Conservation (phyloP, 2,797 vertebrate species). For the Limosa lapponica region DNA sequence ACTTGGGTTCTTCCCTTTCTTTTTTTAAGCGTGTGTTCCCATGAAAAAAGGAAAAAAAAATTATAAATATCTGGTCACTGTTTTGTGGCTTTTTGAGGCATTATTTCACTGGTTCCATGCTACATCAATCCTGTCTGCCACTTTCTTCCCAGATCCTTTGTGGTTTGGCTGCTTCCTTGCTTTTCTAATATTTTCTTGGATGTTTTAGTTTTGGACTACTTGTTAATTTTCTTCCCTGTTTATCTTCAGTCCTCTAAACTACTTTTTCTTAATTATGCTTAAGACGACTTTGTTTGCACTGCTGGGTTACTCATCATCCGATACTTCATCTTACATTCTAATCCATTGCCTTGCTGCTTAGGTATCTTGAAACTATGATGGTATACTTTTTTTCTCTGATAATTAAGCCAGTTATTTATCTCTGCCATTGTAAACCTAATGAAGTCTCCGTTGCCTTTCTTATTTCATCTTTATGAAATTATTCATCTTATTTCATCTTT, state of each 20-base stretch:
- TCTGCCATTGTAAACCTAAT: background rate
- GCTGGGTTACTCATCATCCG: background rate
- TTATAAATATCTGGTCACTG: background rate
- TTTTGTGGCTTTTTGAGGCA: constrained; percentile 22
- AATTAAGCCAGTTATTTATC: background rate
- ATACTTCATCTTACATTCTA: background rate
- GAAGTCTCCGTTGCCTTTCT: background rate
- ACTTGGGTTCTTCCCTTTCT: background rate
- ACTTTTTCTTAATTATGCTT: background rate
- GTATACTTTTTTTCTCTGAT: background rate
- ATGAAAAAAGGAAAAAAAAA: constrained; percentile 4
- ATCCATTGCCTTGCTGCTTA: background rate
- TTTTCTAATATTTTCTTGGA: constrained; percentile 31
- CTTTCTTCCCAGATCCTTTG: background rate
- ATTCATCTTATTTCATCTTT: too few relatives aligned
- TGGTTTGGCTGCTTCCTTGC: background rate
- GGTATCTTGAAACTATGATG: background rate
- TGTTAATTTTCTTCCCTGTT: background rate
- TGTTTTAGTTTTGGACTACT: constrained; percentile 2
- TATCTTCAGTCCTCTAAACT: constrained; percentile 9
- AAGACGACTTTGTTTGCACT: background rate
- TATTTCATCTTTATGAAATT: background rate
- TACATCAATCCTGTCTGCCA: background rate
- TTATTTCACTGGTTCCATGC: background rate
- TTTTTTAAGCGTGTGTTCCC: background rate